phyloP scores from a whole-genome alignment of 2,888 invertebrate genomes.

The Melikaiella ostensackeni region DNA sequence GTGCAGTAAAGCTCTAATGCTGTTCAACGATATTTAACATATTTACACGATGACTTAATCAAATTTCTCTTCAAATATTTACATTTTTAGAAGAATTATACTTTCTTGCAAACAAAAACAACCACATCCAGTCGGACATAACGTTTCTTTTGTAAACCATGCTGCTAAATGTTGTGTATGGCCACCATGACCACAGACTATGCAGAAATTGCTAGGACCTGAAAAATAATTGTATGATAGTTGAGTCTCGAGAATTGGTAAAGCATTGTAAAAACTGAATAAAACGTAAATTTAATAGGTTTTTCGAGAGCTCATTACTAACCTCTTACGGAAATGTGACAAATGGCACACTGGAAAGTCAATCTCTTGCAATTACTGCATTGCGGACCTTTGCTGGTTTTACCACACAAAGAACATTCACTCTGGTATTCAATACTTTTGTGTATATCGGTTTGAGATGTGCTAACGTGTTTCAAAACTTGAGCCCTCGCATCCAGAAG shows the following conservation, averaged over 20 bases:
- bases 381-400: constrained; percentile 83
- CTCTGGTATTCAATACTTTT: constrained; percentile 86
- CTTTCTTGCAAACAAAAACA: constrained; percentile 90
- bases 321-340: constrained; percentile 91
- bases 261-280: background rate
- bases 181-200: constrained; percentile 95
- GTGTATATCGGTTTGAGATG: constrained; percentile 77
- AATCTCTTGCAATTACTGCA: constrained; percentile 86
- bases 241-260: background rate
- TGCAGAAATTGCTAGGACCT: constrained; percentile 89
- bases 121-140: constrained; percentile 95
- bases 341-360: constrained; percentile 89
- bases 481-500: constrained; percentile 87
- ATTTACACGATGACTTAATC: constrained; percentile 7
- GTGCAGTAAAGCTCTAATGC: constrained; percentile 36
- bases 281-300: background rate
- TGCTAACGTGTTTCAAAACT: constrained; percentile 82
- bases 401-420: constrained; percentile 85
- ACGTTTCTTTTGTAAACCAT: constrained; percentile 88
- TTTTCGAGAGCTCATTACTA: constrained; percentile 45
- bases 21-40: constrained; percentile 42
- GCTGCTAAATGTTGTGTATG: constrained; percentile 90
- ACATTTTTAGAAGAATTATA: constrained; percentile 78
- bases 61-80: constrained; percentile 44
- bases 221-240: constrained; percentile 41